Conservation (phyloP, 1,140 invertebrate species). For the Odontomachus brunneus region DNA sequence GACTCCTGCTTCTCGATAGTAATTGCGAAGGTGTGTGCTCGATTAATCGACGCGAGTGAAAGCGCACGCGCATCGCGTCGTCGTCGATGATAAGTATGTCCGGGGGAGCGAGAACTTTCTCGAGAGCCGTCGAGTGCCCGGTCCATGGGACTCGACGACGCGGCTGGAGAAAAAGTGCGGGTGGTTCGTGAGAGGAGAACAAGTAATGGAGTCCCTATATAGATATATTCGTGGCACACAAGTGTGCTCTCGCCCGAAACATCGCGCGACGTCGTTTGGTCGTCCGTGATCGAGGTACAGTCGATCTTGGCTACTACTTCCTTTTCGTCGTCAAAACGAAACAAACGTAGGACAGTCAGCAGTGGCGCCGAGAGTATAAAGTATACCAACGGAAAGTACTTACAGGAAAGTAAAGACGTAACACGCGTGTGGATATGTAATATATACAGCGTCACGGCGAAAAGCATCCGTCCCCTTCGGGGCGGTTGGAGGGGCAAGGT, state of each 20-base stretch:
- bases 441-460: slow-evolving; percentile 29
- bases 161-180: slow-evolving; percentile 47
- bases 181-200: slow-evolving; percentile 53
- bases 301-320: slow-evolving; percentile 42
- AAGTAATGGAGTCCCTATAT: slow-evolving; percentile 35
- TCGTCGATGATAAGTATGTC: slow-evolving; percentile 21
- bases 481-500: too few relatives aligned
- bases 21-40: slow-evolving; percentile 38
- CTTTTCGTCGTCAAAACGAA: slow-evolving; percentile 64
- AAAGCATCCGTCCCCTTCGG: not conserved
- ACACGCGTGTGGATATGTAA: slow-evolving; percentile 53
- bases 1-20: not conserved
- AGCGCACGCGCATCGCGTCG: slow-evolving; percentile 8
- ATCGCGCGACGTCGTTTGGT: slow-evolving; percentile 59
- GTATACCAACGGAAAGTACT: slow-evolving; percentile 55
- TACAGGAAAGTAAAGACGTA: slow-evolving; percentile 54
- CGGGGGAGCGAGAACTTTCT: slow-evolving; percentile 30
- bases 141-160: slow-evolving; percentile 15
- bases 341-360: slow-evolving; percentile 66
- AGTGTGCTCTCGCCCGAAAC: slow-evolving; percentile 6
- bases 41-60: slow-evolving; percentile 46
- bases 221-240: not conserved
- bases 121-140: slow-evolving; percentile 23
- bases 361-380: slow-evolving; percentile 61
- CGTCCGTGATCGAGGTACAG: slow-evolving; percentile 61